Evolutionary conservation across 1,140 invertebrate species (phyloP).

Genomic region (Trichonephila inaurata): DNA sequence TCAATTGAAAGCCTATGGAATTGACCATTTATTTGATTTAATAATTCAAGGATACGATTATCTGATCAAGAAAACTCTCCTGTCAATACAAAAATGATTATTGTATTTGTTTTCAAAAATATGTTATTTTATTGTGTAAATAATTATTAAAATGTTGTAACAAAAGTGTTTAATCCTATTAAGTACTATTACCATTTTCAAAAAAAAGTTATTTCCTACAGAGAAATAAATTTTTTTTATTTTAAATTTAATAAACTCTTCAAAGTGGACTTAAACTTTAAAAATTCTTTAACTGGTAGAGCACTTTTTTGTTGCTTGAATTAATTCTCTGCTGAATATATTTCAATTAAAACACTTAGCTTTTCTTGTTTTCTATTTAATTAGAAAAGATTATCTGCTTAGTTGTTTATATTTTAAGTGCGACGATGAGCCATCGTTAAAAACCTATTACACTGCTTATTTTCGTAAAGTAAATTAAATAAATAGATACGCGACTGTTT

Average conservation of each 20-base stretch:
- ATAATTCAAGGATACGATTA: too few species aligned
- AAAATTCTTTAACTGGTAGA: background rate
- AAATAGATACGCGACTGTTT: background rate
- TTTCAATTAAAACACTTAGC: background rate
- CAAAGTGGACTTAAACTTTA: background rate
- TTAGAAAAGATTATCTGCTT: background rate
- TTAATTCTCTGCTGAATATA: background rate
- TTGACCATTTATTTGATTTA: too few species aligned
- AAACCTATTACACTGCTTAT: conserved; percentile 10
- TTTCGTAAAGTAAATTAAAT: background rate
- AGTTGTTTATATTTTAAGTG: background rate
- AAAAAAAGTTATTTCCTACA: background rate
- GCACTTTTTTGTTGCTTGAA: background rate
- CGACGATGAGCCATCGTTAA: background rate
- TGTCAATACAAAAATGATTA: too few species aligned
- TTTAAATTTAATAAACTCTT: background rate
- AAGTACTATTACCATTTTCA: background rate
- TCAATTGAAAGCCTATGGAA: too few species aligned
- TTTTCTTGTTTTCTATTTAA: background rate
- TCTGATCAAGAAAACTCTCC: too few species aligned
- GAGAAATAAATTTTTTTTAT: background rate
- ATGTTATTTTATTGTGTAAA: too few species aligned
- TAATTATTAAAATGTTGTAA: background rate
- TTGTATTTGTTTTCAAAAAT: too few species aligned
- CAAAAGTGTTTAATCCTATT: background rate